Conservation (phyloP, 1,140 invertebrate species). For the Conopomorpha cramerella region DNA sequence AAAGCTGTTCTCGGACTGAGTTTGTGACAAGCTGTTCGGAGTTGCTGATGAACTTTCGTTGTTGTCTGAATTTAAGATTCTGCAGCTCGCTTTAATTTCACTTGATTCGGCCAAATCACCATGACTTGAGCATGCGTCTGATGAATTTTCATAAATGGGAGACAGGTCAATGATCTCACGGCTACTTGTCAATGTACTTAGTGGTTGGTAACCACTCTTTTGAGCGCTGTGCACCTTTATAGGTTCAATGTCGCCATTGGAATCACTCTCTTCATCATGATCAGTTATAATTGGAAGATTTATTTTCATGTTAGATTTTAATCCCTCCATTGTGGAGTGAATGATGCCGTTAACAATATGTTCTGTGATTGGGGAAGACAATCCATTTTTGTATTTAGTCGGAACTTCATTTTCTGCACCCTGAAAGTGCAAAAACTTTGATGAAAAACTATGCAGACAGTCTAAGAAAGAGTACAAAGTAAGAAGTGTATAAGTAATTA, state of each 20-base stretch:
- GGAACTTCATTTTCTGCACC: conserved; percentile 33
- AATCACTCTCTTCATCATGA: conserved; percentile 45
- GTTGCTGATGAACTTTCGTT: conserved; percentile 59
- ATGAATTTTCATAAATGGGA: conserved; percentile 58
- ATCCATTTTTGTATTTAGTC: conserved; percentile 49
- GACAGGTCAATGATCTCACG: conserved; percentile 56
- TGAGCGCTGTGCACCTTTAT: conserved; percentile 21
- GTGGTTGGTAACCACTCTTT: conserved; percentile 49
- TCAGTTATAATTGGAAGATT: conserved; percentile 57
- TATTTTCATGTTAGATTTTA: conserved; percentile 56
- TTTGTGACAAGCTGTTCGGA: conserved; percentile 53
- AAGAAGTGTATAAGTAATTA: no score
- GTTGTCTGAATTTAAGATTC: conserved; percentile 38
- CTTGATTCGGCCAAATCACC: conserved; percentile 42
- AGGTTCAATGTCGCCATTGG: conserved; percentile 18
- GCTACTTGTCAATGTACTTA: conserved; percentile 36
- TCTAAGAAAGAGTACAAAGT: no score
- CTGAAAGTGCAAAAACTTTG: conserved; percentile 16
- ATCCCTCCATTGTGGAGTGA: conserved; percentile 51
- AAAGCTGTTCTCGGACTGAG: conserved; percentile 56
- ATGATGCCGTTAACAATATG: conserved; percentile 49
- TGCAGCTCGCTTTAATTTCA: conserved; percentile 40
- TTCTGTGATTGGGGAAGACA: conserved; percentile 49
- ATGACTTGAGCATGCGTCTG: conserved; percentile 56
- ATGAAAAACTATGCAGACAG: no score